Percentiles rank a stretch among this genome's conserved stretches.
Evolutionary conservation across 1,140 invertebrate species (phyloP).

Genomic region (silkworm (Bombyx mori)): ASM3026992v2 NC_085125.1:2842001-2842500

Average conservation of each 20-base stretch:
- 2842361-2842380: constrained; percentile 47
- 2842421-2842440: neutral
- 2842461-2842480: constrained; percentile 91
- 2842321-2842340: constrained; percentile 79
- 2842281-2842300: constrained; percentile 81
- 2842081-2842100: constrained; percentile 88
- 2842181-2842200: constrained; percentile 82
- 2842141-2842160: constrained; percentile 83
- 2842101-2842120: constrained; percentile 86
- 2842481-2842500: constrained; percentile 82
- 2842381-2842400: too few species aligned
- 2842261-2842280: constrained; percentile 71
- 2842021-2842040: constrained; percentile 10
- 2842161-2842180: constrained; percentile 90
- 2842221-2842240: constrained; percentile 89
- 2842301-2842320: constrained; percentile 94
- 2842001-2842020: constrained; percentile 72
- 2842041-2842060: constrained; percentile 6
- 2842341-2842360: constrained; percentile 82
- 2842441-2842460: constrained; percentile 74
- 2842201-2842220: constrained; percentile 80
- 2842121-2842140: constrained; percentile 87
- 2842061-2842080: constrained; percentile 25
- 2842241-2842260: constrained; percentile 92
- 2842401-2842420: too few species aligned